These are phyloP conservation scores for Notoglanidium macrostoma DNA, from an alignment of 2,797 vertebrate species.

Conservation along the genomic window DNA sequence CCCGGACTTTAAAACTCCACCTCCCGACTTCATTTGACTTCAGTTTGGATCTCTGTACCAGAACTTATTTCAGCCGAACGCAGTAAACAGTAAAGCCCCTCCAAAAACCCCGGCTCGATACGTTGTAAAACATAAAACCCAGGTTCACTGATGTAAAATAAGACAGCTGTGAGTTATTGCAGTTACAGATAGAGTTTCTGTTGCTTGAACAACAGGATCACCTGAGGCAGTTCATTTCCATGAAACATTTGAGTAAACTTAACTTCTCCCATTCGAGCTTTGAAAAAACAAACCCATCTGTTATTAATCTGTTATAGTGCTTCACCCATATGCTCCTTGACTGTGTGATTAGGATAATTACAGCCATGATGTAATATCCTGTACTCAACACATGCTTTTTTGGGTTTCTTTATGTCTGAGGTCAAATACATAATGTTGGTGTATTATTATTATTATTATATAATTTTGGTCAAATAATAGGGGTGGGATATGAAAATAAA, in stretches of 20 bases:
- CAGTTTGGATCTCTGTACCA: background rate
- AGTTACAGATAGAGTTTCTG: constrained; percentile 13
- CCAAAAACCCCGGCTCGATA: background rate
- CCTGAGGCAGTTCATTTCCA: constrained; percentile 33
- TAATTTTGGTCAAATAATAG: background rate
- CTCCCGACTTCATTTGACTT: background rate
- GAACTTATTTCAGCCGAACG: background rate
- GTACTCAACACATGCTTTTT: background rate
- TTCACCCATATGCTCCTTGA: constrained; percentile 26
- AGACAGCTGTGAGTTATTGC: constrained; percentile 12
- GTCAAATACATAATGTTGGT: too few relatives aligned
- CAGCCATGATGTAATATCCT: constrained; percentile 14
- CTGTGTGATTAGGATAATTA: constrained; percentile 28
- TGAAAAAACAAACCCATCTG: constrained; percentile 8
- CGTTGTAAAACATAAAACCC: constrained; percentile 18
- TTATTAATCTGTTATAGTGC: constrained; percentile 6
- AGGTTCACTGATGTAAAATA: constrained; percentile 14
- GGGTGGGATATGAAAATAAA: background rate
- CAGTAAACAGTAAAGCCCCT: background rate
- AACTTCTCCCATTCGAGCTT: constrained; percentile 15
- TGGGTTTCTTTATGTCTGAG: too few relatives aligned
- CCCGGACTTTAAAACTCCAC: too few relatives aligned
- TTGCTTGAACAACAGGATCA: constrained; percentile 14
- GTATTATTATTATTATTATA: background rate
- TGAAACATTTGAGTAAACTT: constrained; percentile 33